phyloP scores from a whole-genome alignment of 1,140 invertebrate species.

The Drosophila rhopaloa region DNA sequence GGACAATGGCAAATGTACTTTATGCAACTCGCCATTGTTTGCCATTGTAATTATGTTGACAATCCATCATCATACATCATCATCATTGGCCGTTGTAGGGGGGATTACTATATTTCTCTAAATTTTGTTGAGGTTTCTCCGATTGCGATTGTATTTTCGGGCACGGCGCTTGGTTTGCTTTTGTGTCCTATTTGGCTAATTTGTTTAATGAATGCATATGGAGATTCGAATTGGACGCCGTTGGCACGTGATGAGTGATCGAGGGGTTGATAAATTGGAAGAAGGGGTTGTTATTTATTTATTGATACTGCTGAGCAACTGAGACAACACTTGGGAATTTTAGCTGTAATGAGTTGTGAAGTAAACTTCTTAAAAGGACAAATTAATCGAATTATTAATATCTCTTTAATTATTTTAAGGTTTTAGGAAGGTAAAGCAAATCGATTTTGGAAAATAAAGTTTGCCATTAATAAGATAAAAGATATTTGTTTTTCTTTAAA shows the following conservation, averaged over 20 bases:
- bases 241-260: conserved; percentile 50
- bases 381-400: not conserved
- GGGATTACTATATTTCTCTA: conserved; percentile 19
- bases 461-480: too few relatives aligned
- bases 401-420: not conserved
- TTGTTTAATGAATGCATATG: conserved; percentile 62
- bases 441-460: too few relatives aligned
- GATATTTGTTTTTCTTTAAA: too few relatives aligned
- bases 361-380: not conserved
- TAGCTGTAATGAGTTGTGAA: too few relatives aligned
- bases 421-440: too few relatives aligned
- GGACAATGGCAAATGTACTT: conserved; percentile 65
- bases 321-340: not conserved
- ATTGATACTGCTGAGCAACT: not conserved
- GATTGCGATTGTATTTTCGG: conserved; percentile 25
- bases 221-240: conserved; percentile 30
- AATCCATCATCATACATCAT: conserved; percentile 83
- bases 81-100: conserved; percentile 30
- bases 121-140: conserved; percentile 50
- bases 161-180: conserved; percentile 13
- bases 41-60: conserved; percentile 79
- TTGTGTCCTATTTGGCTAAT: conserved; percentile 55
- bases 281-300: conserved; percentile 37
- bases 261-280: not conserved
- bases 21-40: conserved; percentile 74